Percentiles rank a stretch among this genome's conserved stretches.
Evolutionary conservation across 1,140 invertebrate species (phyloP).

Genomic region (Drosophila nikananu): DNA sequence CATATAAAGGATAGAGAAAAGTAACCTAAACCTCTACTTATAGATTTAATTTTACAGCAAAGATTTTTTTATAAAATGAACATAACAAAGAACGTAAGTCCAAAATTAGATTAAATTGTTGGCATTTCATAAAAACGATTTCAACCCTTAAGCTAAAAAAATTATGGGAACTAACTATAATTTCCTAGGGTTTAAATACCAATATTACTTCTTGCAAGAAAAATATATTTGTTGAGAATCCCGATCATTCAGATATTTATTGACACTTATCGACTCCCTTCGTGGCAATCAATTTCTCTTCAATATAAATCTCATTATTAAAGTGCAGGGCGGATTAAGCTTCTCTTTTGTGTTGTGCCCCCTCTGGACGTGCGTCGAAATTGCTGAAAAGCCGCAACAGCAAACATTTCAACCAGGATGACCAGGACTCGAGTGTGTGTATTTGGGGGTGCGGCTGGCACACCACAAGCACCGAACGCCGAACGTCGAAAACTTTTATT

Average conservation of each 20-base stretch:
- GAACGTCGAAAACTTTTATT: constrained; percentile 67
- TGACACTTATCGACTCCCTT: constrained; percentile 21
- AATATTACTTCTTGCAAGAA: not conserved
- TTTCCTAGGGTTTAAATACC: not conserved
- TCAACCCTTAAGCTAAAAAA: no score
- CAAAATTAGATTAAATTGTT: no score
- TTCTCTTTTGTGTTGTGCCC: constrained; percentile 25
- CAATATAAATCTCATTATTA: constrained; percentile 74
- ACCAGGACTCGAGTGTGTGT: constrained; percentile 27
- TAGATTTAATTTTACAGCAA: no score
- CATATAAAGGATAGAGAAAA: no score
- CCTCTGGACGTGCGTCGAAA: constrained; percentile 37
- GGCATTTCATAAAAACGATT: no score
- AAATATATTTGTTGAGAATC: not conserved
- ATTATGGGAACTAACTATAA: no score
- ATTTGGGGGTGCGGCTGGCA: constrained; percentile 37
- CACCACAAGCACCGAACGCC: constrained; percentile 35
- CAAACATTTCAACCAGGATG: constrained; percentile 62
- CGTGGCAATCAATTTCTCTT: constrained; percentile 55
- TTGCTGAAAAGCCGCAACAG: constrained; percentile 65
- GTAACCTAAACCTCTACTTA: no score
- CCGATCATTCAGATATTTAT: constrained; percentile 7
- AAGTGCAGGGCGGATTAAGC: constrained; percentile 58
- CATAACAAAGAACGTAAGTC: no score
- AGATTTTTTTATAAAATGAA: no score